phyloP scores from a whole-genome alignment of 2,888 invertebrate genomes.

The Pinctada fucata region DNA sequence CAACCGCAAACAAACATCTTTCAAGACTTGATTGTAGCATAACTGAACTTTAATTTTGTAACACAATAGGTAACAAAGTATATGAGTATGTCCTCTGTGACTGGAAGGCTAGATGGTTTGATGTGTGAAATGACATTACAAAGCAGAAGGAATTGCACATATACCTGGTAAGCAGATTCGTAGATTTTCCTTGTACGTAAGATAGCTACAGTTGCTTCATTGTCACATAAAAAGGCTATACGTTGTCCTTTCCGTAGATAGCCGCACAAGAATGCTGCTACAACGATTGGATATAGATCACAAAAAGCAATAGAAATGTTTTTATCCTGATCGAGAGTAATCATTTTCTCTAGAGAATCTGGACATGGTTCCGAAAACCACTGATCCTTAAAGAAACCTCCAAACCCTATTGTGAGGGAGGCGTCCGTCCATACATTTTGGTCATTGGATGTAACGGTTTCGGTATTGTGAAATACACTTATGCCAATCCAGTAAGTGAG shows the following conservation, averaged over 20 bases:
- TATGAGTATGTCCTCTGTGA: conserved; percentile 15
- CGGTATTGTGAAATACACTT: conserved; percentile 18
- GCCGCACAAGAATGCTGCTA: conserved; percentile 33
- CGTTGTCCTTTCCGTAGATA: conserved; percentile 17
- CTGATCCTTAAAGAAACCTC: conserved; percentile 18
- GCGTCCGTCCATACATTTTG: conserved; percentile 30
- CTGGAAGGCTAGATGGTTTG: background rate
- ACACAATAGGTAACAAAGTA: conserved; percentile 22
- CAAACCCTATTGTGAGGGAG: conserved; percentile 25
- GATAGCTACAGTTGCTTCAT: conserved; percentile 22
- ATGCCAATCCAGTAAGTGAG: conserved; percentile 26
- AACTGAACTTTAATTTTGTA: background rate
- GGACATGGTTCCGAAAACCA: conserved; percentile 35
- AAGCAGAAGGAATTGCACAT: background rate
- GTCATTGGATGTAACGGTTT: background rate
- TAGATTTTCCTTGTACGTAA: background rate
- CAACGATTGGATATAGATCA: conserved; percentile 31
- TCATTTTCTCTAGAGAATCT: background rate
- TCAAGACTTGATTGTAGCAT: conserved; percentile 13
- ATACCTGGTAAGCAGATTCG: background rate
- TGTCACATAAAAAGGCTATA: conserved; percentile 28
- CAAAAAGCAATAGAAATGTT: conserved; percentile 24
- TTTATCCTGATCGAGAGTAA: background rate
- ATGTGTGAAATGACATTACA: background rate
- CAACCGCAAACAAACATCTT: background rate